phyloP scores from a whole-genome alignment of 2,888 invertebrate species.

The Agrochola lychnidis region DNA sequence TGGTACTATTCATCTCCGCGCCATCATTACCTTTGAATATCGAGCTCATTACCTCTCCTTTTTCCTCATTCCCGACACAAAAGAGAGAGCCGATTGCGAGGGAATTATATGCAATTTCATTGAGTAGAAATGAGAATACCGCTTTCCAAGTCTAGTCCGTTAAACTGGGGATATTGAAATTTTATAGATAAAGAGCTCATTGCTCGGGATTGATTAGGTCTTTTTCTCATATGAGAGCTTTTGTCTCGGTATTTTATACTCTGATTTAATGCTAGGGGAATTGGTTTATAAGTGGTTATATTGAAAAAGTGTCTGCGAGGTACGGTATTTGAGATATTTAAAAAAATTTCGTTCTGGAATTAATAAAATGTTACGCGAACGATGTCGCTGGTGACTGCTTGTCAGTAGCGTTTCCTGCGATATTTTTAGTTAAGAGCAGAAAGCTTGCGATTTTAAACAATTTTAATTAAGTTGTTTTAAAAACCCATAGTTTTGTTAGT shows the following conservation, averaged over 20 bases:
- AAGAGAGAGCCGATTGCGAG: constrained; percentile 73
- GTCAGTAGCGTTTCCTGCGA: constrained; percentile 15
- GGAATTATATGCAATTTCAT: constrained; percentile 85
- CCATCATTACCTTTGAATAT: constrained; percentile 67
- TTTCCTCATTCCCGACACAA: constrained; percentile 69
- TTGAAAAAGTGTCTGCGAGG: constrained; percentile 28
- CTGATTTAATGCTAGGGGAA: constrained; percentile 46
- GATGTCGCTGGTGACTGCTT: constrained; percentile 28
- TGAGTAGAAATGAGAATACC: constrained; percentile 80
- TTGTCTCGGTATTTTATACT: constrained; percentile 59
- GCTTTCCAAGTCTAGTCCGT: constrained; percentile 70
- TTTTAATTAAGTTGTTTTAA: neutral
- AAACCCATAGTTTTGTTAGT: neutral
- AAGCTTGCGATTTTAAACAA: neutral
- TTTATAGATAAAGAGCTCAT: constrained; percentile 75
- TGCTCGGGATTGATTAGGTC: constrained; percentile 66
- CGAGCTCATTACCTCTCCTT: constrained; percentile 69
- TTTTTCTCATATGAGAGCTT: constrained; percentile 56
- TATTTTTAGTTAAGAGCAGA: neutral
- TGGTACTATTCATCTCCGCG: constrained; percentile 47
- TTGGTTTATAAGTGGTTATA: constrained; percentile 57
- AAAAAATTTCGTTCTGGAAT: constrained; percentile 24
- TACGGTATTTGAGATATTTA: constrained; percentile 37
- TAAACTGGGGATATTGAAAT: constrained; percentile 78
- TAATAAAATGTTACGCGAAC: constrained; percentile 40